Percentiles rank a stretch among this genome's conserved stretches.
Evolutionary conservation across 2,888 invertebrate species (phyloP).

Genomic region (Monochamus alternatus): DNA sequence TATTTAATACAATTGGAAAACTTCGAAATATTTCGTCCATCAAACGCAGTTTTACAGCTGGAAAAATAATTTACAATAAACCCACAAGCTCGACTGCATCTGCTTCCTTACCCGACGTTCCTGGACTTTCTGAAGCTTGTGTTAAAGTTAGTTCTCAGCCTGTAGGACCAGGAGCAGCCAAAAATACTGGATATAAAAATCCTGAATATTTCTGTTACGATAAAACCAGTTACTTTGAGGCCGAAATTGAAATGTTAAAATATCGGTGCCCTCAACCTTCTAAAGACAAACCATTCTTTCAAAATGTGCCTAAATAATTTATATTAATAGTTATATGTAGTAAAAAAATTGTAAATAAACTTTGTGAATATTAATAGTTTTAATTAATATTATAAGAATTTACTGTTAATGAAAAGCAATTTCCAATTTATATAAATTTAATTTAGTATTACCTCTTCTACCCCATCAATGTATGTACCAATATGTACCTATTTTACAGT

Average conservation of each 20-base stretch:
- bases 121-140: constrained; percentile 78
- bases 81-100: constrained; percentile 36
- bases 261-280: constrained; percentile 87
- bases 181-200: constrained; percentile 81
- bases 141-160: constrained; percentile 73
- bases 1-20: constrained; percentile 44
- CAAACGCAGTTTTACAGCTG: constrained; percentile 59
- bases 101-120: constrained; percentile 70
- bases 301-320: constrained; percentile 17
- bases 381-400: background rate
- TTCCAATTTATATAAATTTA: too few species aligned
- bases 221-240: constrained; percentile 84
- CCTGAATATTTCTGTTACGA: constrained; percentile 92
- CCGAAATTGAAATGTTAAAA: constrained; percentile 88
- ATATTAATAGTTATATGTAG: background rate
- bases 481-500: too few species aligned
- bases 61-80: constrained; percentile 63
- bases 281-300: constrained; percentile 56
- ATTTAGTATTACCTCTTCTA: too few species aligned
- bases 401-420: too few species aligned
- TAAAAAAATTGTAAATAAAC: constrained; percentile 16
- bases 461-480: too few species aligned
- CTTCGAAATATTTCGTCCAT: constrained; percentile 57
- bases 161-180: constrained; percentile 83
- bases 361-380: background rate